Conservation (phyloP, 2,888 invertebrate species). For the Diplazon laetatorius region DNA sequence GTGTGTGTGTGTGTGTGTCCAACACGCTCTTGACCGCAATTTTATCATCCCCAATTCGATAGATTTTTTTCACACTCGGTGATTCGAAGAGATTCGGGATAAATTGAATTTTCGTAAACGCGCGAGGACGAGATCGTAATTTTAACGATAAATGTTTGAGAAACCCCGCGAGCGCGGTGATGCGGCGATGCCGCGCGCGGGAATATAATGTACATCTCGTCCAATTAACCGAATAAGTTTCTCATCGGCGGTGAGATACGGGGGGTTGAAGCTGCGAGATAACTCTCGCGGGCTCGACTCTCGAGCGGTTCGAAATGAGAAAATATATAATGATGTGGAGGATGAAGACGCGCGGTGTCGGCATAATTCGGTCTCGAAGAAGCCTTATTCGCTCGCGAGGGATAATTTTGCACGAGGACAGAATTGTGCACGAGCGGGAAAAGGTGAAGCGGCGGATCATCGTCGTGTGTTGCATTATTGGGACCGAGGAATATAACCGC, state of each 20-base stretch:
- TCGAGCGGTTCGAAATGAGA: conserved; percentile 32
- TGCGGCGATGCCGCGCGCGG: conserved; percentile 1
- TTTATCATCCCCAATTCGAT: too few relatives aligned
- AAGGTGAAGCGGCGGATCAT: conserved; percentile 25
- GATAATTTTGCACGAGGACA: conserved; percentile 68
- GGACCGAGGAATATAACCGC: conserved; percentile 4
- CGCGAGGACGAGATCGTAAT: conserved; percentile 41
- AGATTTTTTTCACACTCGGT: too few relatives aligned
- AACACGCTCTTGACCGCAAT: too few relatives aligned
- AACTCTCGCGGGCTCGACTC: neutral
- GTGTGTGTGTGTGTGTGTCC: too few relatives aligned
- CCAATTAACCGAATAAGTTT: conserved; percentile 71
- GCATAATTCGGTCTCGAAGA: conserved; percentile 73
- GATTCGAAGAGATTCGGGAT: too few relatives aligned
- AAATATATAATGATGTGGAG: conserved; percentile 73
- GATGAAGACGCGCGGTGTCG: conserved; percentile 71
- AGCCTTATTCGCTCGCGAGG: conserved; percentile 65
- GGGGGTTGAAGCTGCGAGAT: conserved; percentile 19
- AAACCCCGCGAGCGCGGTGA: conserved; percentile 1
- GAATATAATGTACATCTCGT: conserved; percentile 61
- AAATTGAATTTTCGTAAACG: conserved; percentile 32
- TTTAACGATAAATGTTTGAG: conserved; percentile 45
- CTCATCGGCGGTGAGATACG: conserved; percentile 48
- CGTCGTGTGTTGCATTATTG: conserved; percentile 18
- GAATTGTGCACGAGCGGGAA: conserved; percentile 10